A percentile compares a stretch with the other conserved stretches of the same genome.
Evolutionary conservation across 2,888 invertebrate species (phyloP).

Genomic region (Yponomeuta cagnagella): DNA sequence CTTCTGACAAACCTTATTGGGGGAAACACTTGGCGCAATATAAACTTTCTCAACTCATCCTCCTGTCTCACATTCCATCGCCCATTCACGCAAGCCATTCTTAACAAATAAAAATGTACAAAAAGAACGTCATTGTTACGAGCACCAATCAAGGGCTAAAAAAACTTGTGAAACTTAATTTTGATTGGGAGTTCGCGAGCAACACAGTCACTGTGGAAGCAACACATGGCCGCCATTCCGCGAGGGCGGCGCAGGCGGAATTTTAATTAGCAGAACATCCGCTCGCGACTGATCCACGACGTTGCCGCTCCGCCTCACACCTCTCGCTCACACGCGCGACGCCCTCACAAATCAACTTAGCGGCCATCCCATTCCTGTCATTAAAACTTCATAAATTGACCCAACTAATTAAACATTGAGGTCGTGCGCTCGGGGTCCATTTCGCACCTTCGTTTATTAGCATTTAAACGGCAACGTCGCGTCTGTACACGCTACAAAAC

Average conservation of each 20-base stretch:
- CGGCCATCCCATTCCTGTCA: slow-evolving; percentile 12
- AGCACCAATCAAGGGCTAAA: slow-evolving; percentile 38
- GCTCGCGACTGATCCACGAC: slow-evolving; percentile 66
- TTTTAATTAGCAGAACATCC: slow-evolving; percentile 77
- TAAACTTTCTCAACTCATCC: slow-evolving; percentile 27
- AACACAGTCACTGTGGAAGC: slow-evolving; percentile 30
- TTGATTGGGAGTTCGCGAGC: slow-evolving; percentile 64
- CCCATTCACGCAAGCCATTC: slow-evolving; percentile 18
- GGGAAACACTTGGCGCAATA: slow-evolving; percentile 51
- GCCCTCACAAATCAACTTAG: slow-evolving; percentile 7
- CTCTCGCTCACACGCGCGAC: slow-evolving; percentile 48
- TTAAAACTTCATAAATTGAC: slow-evolving; percentile 11
- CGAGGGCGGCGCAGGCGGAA: slow-evolving; percentile 76
- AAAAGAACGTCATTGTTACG: slow-evolving; percentile 24
- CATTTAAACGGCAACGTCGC: slow-evolving; percentile 59
- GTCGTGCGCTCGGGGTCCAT: slow-evolving; percentile 10
- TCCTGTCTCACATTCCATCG: slow-evolving; percentile 46
- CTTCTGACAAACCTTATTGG: slow-evolving; percentile 56
- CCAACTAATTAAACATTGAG: slow-evolving; percentile 13
- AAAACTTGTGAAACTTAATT: slow-evolving; percentile 70
- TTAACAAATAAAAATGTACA: background rate
- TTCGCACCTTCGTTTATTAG: slow-evolving; percentile 13
- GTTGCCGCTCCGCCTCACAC: slow-evolving; percentile 59
- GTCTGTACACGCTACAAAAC: slow-evolving; percentile 35
- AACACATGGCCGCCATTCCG: slow-evolving; percentile 76